Percentiles rank a stretch among this genome's conserved stretches.
phyloP scores from a whole-genome alignment of 2,113 vertebrate species.

The Sorex fumeus region DNA sequence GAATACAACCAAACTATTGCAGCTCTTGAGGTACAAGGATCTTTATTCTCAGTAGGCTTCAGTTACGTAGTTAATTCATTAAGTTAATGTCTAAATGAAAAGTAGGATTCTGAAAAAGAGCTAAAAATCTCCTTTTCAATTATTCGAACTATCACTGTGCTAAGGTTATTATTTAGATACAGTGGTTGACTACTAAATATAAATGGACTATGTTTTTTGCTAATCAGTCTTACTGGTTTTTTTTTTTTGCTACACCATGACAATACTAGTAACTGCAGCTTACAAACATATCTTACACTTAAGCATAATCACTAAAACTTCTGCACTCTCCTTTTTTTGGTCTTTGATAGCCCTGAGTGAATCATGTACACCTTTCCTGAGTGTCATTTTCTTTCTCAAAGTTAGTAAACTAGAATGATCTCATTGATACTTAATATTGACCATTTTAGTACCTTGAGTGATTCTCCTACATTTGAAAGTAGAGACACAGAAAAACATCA shows the following conservation, averaged over 20 bases:
- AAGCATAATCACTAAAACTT: background rate
- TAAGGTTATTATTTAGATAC: too few relatives aligned
- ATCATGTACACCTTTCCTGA: background rate
- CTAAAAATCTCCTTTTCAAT: background rate
- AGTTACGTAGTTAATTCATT: background rate
- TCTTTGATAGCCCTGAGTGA: background rate
- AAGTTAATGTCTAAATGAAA: background rate
- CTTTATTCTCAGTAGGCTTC: background rate
- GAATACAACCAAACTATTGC: background rate
- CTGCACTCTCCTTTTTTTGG: background rate
- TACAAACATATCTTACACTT: too few relatives aligned
- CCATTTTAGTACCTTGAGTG: constrained; percentile 53
- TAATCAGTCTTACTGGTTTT: background rate
- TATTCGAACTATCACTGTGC: background rate
- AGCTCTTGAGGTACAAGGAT: background rate
- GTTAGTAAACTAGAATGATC: constrained; percentile 58
- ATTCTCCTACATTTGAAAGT: constrained; percentile 43
- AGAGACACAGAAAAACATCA: constrained; percentile 14
- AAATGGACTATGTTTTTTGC: constrained; percentile 16
- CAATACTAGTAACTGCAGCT: background rate
- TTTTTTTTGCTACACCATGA: background rate
- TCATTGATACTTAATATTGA: constrained; percentile 43
- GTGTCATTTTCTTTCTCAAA: constrained; percentile 43
- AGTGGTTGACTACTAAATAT: background rate
- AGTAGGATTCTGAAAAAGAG: background rate